Evolutionary conservation across 2,888 invertebrate genomes (phyloP).

Genomic region (Lasiommata megera): DNA sequence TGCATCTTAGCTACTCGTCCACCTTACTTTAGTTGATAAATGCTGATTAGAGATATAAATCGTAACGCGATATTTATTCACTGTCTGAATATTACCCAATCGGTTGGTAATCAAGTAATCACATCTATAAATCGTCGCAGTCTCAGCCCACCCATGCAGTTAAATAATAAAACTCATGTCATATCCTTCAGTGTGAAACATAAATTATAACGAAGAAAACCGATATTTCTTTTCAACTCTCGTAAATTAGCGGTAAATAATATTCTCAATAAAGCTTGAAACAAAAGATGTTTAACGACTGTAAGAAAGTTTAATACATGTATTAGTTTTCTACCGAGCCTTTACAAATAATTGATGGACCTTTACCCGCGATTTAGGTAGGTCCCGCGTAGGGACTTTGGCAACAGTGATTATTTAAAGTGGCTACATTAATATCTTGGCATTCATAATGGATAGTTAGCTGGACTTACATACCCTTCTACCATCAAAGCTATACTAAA

Average conservation of each 20-base stretch:
- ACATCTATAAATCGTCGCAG: constrained; percentile 28
- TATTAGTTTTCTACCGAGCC: neutral
- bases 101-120: constrained; percentile 19
- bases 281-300: constrained; percentile 57
- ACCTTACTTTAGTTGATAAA: too few relatives aligned
- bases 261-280: constrained; percentile 63
- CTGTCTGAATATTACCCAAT: neutral
- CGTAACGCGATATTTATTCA: too few relatives aligned
- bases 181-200: constrained; percentile 49
- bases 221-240: constrained; percentile 53
- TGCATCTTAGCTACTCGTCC: too few relatives aligned
- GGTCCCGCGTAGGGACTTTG: too few relatives aligned
- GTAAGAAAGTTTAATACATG: constrained; percentile 8
- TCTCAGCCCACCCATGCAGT: constrained; percentile 62
- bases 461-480: too few relatives aligned
- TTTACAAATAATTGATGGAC: too few relatives aligned
- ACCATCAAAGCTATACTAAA: too few relatives aligned
- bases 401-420: too few relatives aligned
- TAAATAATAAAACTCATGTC: constrained; percentile 56
- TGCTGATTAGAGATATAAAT: too few relatives aligned
- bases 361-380: too few relatives aligned
- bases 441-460: too few relatives aligned
- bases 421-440: too few relatives aligned
- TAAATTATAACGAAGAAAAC: constrained; percentile 65
- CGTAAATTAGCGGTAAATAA: constrained; percentile 59